Base-by-base conservation (phyloP, 2,888 invertebrate species). In the Axea sp. region DNA sequence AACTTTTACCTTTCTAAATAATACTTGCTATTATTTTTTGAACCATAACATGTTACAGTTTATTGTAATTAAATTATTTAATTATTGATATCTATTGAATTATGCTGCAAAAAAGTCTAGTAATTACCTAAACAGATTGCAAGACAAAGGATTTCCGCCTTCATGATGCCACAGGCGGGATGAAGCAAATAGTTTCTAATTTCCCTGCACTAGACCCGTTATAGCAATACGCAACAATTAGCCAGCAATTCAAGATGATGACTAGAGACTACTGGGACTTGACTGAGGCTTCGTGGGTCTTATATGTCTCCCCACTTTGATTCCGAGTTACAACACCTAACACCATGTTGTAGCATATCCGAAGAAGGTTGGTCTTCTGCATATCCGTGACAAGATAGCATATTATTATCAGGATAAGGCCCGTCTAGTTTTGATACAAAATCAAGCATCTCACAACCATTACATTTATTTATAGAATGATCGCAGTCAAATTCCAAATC, bases 291-390 rank as follows among this genome's bases (percentile, higher is more conserved):
- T 78, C 80, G 77, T 80, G 81, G 83, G 84, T 81, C 84, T 87
- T 87, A 87, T 87, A 86, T 86, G 84, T 80, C 79, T 80, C 87
- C 85, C 87, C 85, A 83, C 85, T 86, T 82, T 81, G 68, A 65
- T 71, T 60, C 65, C 53, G 14, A 26, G 73, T 73, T 76, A 76
- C 71, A 76, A 76, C 73, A 76, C 76, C 73, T 73, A 73, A 67
- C 71, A 68, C 59, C 60, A 15, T 68, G 24, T 68, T 65, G 65
- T 77, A 77, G 72, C 75, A 59, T 71, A 59, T 72, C 65, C 77
- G 77, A 78, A 72, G 78, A 77, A 79, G 81, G 75, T 75, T 78
- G 73, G 78, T 80, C 78, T 77, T 75, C 77, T 77, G 78, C 80
- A 76, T 67, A 65, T 57, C 26, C 31, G 47, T 31, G 55, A 31